Percentiles rank a stretch among this genome's conserved stretches.
Conservation (phyloP, 2,888 invertebrate species). For the Acronicta psi region DNA sequence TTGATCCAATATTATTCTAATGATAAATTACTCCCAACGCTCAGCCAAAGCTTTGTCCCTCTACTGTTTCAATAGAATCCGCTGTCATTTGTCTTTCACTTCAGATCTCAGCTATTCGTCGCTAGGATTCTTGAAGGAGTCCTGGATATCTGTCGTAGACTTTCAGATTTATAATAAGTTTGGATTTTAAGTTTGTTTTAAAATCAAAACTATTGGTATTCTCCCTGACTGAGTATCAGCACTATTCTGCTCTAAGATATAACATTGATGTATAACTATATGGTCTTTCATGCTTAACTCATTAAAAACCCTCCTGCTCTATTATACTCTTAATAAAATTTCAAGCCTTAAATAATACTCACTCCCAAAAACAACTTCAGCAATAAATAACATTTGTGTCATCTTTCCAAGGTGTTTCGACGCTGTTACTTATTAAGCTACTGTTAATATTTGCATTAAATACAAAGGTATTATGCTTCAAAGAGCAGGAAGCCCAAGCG, state of each 20-base stretch:
- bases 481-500: slow-evolving; percentile 11
- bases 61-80: slow-evolving; percentile 49
- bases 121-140: slow-evolving; percentile 20
- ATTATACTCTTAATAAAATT: background rate
- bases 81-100: slow-evolving; percentile 50
- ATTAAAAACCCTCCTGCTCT: too few species aligned
- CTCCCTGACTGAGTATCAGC: too few species aligned
- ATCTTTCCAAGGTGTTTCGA: slow-evolving; percentile 3
- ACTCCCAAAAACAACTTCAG: slow-evolving; percentile 19
- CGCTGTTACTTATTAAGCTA: slow-evolving; percentile 19
- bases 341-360: background rate
- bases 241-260: too few species aligned
- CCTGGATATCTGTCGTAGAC: slow-evolving; percentile 35
- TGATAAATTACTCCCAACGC: slow-evolving; percentile 57
- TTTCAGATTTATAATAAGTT: slow-evolving; percentile 32
- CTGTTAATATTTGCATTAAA: slow-evolving; percentile 37
- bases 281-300: too few species aligned
- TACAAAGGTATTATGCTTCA: slow-evolving; percentile 3
- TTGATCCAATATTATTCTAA: slow-evolving; percentile 62
- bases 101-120: slow-evolving; percentile 36
- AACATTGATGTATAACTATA: too few species aligned
- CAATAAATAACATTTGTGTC: slow-evolving; percentile 34
- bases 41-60: slow-evolving; percentile 49
- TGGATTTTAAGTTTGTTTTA: too few species aligned
- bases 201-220: too few species aligned